Percentiles rank a stretch among this genome's conserved stretches.
These are phyloP conservation scores for Boulengeromyrus knoepffleri DNA, from an alignment of 2,113 vertebrate genomes.

Conservation along the genomic window DNA sequence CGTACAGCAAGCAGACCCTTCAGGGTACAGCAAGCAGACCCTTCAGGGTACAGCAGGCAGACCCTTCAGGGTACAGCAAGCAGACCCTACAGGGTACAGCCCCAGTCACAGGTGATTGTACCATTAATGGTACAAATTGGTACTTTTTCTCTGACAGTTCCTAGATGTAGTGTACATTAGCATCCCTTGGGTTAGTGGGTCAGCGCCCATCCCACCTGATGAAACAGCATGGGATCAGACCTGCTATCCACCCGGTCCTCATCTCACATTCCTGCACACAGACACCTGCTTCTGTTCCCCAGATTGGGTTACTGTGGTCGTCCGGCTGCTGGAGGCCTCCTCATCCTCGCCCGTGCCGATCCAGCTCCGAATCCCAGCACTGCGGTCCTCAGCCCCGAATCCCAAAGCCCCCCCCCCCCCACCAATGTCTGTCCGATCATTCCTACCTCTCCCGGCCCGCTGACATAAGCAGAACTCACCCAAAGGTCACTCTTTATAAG, in stretches of 20 bases:
- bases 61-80: too few species aligned
- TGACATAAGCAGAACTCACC: not conserved
- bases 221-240: not conserved
- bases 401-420: not conserved
- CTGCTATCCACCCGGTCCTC: not conserved
- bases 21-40: too few species aligned
- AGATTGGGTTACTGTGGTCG: not conserved
- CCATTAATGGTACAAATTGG: not conserved
- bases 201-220: not conserved
- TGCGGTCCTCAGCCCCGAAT: not conserved
- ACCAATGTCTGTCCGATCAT: not conserved
- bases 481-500: not conserved
- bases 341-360: not conserved
- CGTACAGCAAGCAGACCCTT: too few species aligned
- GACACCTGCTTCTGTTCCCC: not conserved
- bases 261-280: not conserved
- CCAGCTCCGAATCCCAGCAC: not conserved
- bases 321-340: not conserved
- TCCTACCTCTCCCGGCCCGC: not conserved
- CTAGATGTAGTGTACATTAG: slow-evolving; percentile 47
- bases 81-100: too few species aligned
- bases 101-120: not conserved
- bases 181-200: slow-evolving; percentile 36
- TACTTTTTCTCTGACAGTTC: not conserved
- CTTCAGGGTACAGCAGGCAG: too few species aligned